These are phyloP conservation scores for Notoglanidium macrostoma DNA, from an alignment of 2,797 vertebrate genomes.

Conservation along the genomic window DNA sequence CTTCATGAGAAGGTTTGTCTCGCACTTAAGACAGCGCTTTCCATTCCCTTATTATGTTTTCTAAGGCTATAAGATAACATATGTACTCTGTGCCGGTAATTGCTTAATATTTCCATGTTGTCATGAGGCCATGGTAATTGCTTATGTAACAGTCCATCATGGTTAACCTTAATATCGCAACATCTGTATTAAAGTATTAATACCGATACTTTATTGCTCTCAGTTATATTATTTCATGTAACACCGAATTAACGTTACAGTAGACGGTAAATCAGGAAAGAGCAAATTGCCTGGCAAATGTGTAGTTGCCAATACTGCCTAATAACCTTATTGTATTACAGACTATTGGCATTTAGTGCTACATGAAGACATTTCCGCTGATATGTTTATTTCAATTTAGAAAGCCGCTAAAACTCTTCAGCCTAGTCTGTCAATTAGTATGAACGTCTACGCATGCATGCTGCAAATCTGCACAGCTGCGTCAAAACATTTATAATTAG, in stretches of 20 bases:
- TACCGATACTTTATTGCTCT: background rate
- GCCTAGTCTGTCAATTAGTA: background rate
- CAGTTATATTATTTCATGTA: background rate
- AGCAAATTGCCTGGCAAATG: background rate
- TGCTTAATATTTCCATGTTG: background rate
- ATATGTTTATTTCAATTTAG: constrained; percentile 8
- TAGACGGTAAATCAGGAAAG: background rate
- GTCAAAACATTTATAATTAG: constrained; percentile 14
- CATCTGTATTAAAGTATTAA: background rate
- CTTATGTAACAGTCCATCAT: constrained; percentile 1
- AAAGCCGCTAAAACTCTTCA: background rate
- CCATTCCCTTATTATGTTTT: constrained; percentile 2
- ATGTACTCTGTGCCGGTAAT: background rate
- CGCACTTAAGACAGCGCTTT: constrained; percentile 49
- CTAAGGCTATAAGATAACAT: background rate
- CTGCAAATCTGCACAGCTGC: background rate
- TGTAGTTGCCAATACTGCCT: background rate
- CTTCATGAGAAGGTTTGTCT: constrained; percentile 58
- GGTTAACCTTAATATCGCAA: background rate
- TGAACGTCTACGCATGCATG: background rate
- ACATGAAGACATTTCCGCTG: constrained; percentile 6
- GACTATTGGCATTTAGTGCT: background rate
- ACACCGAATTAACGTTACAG: background rate
- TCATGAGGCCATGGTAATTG: background rate
- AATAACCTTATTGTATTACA: background rate